phyloP scores from a whole-genome alignment of 1,140 invertebrate genomes.

The Oryctes rhinoceros region DNA sequence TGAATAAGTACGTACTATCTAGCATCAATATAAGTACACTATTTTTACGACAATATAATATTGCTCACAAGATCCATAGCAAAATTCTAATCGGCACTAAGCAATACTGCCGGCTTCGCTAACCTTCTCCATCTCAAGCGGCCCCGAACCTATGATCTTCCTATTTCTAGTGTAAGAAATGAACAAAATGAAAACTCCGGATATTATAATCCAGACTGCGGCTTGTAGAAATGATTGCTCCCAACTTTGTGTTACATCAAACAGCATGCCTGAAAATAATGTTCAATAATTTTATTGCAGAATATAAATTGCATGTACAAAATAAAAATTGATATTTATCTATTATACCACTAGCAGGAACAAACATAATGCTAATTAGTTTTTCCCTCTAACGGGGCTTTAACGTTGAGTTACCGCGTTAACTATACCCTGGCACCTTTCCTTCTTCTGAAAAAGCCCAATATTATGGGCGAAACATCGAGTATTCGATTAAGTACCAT shows the following conservation, averaged over 20 bases:
- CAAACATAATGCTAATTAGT: too few species aligned
- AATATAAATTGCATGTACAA: background rate
- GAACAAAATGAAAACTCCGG: conserved; percentile 76
- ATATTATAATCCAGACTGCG: conserved; percentile 78
- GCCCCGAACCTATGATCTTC: conserved; percentile 70
- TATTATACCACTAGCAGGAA: too few species aligned
- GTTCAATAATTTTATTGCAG: background rate
- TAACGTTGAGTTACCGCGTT: too few species aligned
- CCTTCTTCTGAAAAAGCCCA: too few species aligned
- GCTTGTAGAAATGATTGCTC: conserved; percentile 79
- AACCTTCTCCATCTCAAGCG: conserved; percentile 66
- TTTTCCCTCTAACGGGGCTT: too few species aligned
- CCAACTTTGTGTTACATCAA: conserved; percentile 75
- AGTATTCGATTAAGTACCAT: too few species aligned
- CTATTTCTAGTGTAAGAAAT: conserved; percentile 74
- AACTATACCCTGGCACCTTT: too few species aligned
- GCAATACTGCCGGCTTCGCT: conserved; percentile 44
- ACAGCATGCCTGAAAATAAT: conserved; percentile 70
- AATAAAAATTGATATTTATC: background rate
- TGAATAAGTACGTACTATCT: conserved; percentile 31
- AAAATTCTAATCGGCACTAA: conserved; percentile 19
- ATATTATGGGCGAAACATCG: too few species aligned
- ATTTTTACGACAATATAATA: background rate
- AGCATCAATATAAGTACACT: conserved; percentile 18
- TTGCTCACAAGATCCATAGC: background rate